Evolutionary conservation across 2,113 vertebrate species (phyloP).

Genomic region (Amblyornis subalaris): DNA sequence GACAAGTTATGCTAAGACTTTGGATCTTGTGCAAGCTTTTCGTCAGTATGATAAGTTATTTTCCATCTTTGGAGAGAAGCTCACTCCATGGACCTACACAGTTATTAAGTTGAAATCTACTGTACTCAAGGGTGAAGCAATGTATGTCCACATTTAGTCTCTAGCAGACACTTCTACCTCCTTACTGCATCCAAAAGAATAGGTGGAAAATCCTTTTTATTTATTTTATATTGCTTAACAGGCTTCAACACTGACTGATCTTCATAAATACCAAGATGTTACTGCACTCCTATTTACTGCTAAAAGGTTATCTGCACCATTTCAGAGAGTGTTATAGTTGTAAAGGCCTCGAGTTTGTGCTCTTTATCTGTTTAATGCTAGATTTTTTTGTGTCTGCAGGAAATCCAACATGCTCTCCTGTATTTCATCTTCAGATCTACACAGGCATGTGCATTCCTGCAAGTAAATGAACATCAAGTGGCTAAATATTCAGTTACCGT

Average conservation of each 20-base stretch:
- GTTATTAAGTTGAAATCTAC: neutral
- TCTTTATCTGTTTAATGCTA: neutral
- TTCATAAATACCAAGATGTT: neutral
- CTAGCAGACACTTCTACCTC: neutral
- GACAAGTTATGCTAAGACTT: neutral
- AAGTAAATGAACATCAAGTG: neutral
- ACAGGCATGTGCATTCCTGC: neutral
- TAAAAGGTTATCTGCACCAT: neutral
- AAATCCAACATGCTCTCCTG: neutral
- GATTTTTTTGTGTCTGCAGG: neutral
- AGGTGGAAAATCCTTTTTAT: neutral
- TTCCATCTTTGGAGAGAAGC: neutral
- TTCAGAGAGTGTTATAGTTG: neutral
- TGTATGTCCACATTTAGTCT: accelerated
- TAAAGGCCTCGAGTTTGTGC: neutral
- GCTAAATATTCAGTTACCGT: neutral
- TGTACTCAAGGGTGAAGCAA: neutral
- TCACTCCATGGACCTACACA: neutral
- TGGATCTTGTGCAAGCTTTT: neutral
- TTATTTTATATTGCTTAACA: neutral
- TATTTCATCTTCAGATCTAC: neutral
- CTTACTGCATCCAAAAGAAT: neutral
- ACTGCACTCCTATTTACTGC: neutral
- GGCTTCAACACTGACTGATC: neutral
- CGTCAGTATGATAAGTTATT: neutral